Evolutionary conservation across 2,113 vertebrate genomes (phyloP).

Genomic region (Zosterops pallidus): DNA sequence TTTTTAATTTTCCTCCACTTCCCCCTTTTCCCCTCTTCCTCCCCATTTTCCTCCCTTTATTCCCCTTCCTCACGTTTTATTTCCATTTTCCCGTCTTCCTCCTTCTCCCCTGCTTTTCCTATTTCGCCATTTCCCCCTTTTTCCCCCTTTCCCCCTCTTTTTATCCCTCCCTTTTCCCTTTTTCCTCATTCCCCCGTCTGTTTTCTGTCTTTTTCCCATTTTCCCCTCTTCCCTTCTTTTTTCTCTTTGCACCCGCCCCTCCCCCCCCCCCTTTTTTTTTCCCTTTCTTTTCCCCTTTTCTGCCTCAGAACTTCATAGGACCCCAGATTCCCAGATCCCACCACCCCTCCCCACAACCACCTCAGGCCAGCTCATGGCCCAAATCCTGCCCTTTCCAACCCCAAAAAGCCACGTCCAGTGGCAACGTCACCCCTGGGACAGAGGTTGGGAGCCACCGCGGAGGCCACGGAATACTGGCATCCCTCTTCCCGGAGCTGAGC

Average conservation of each 20-base stretch:
- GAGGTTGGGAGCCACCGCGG: background rate
- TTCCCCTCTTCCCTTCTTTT: background rate
- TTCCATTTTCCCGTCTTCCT: too few species aligned
- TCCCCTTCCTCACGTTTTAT: background rate
- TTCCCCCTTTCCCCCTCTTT: too few species aligned
- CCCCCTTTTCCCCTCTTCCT: background rate
- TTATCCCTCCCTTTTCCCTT: background rate
- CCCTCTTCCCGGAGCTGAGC: background rate
- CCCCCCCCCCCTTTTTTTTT: fast-evolving
- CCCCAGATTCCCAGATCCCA: background rate
- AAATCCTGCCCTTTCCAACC: background rate
- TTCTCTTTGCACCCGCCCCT: too few species aligned
- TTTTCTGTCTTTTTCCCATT: background rate
- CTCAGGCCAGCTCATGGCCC: fast-evolving
- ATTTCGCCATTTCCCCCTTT: too few species aligned
- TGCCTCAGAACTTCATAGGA: background rate
- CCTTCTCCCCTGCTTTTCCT: too few species aligned
- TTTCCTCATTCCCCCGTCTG: background rate
- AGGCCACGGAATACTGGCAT: fast-evolving
- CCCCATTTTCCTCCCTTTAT: background rate
- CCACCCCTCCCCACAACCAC: background rate
- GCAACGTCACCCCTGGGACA: background rate
- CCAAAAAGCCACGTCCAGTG: background rate
- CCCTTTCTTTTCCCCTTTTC: background rate
- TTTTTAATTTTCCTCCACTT: background rate